Evolutionary conservation across 92 coral and sea anemone genomes (phyloP).

Genomic region (Zoanthus sociatus): DNA sequence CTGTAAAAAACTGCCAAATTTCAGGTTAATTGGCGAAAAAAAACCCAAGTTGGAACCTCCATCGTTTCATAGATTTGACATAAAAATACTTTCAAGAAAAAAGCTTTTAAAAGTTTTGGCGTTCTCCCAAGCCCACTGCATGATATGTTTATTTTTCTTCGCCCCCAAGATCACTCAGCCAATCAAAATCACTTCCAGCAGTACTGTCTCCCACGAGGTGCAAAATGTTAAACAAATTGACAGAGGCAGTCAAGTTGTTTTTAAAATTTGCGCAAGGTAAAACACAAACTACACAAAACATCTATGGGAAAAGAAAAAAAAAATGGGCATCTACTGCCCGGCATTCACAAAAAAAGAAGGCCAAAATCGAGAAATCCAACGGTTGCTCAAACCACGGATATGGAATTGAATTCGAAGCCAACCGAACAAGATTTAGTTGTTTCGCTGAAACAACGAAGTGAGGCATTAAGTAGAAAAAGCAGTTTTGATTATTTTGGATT

Average conservation of each 20-base stretch:
- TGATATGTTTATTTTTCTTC: neutral
- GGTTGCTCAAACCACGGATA: neutral
- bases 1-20: constrained; percentile 32
- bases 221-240: constrained; percentile 12
- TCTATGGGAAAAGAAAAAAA: constrained; percentile 12
- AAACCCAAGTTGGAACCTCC: constrained; percentile 21
- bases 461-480: neutral
- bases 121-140: neutral
- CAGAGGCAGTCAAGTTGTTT: neutral
- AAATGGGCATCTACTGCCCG: neutral
- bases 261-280: constrained; percentile 2
- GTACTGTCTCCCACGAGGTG: constrained; percentile 9
- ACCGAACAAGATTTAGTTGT: neutral
- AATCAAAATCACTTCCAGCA: constrained; percentile 28
- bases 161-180: constrained; percentile 18
- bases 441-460: neutral
- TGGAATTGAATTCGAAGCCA: neutral
- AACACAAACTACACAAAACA: neutral
- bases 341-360: neutral
- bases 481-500: neutral
- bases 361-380: neutral
- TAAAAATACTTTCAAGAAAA: constrained; percentile 17
- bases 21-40: constrained; percentile 5
- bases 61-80: constrained; percentile 7
- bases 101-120: constrained; percentile 20